A percentile compares a stretch with the other conserved stretches of the same genome.
phyloP scores from a whole-genome alignment of 2,113 vertebrate species.

The Aldabrachelys gigantea region DNA sequence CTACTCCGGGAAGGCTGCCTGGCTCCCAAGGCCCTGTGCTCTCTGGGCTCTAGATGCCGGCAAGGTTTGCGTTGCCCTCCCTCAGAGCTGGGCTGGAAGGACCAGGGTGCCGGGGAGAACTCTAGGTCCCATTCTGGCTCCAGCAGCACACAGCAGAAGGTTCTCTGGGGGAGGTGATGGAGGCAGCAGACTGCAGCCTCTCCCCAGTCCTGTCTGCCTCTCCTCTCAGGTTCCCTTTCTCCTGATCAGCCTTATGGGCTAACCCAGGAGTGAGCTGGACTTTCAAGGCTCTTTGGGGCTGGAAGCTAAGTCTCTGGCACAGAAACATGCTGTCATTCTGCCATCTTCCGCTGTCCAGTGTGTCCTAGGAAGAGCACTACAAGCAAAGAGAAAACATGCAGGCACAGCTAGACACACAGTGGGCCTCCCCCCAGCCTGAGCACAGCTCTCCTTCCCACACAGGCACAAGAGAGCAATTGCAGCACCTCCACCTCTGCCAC shows the following conservation, averaged over 20 bases:
- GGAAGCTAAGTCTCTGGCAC: slow-evolving; percentile 27
- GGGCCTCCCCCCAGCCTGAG: background rate
- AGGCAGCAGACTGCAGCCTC: background rate
- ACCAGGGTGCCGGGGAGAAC: background rate
- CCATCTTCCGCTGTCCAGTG: slow-evolving; percentile 17
- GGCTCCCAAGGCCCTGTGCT: background rate
- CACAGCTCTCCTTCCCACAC: background rate
- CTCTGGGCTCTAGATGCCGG: background rate
- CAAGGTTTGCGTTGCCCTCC: background rate
- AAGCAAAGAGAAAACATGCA: slow-evolving; percentile 38
- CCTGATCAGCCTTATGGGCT: background rate
- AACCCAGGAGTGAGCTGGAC: background rate
- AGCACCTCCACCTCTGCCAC: background rate
- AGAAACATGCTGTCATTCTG: background rate
- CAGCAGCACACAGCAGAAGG: background rate
- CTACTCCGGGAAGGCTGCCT: background rate
- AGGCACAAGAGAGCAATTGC: background rate
- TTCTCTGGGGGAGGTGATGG: background rate
- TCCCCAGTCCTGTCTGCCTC: background rate
- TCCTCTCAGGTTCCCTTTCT: background rate
- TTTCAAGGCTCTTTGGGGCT: background rate
- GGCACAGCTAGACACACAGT: background rate
- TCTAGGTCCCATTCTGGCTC: background rate
- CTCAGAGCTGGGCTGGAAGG: background rate
- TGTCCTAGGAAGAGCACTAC: slow-evolving; percentile 15